These are phyloP conservation scores for Cosmia pyralina DNA, from an alignment of 2,888 invertebrate genomes.

Conservation along the genomic window DNA sequence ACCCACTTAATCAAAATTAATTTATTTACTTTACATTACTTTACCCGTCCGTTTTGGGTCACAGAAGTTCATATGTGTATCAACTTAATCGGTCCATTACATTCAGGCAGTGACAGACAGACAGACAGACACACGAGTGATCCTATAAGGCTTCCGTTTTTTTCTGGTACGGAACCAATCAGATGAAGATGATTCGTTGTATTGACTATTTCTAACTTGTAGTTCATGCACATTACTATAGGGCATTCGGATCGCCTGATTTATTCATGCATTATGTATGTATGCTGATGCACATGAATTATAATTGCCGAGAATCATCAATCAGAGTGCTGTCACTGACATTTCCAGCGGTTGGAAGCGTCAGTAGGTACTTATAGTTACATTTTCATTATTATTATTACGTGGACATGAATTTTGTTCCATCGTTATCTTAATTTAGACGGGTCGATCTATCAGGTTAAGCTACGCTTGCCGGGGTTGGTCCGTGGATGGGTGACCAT, in stretches of 20 bases:
- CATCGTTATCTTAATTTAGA: conserved; percentile 10
- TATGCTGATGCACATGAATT: conserved; percentile 3
- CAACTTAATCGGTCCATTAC: too few species aligned
- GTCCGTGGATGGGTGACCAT: too few species aligned
- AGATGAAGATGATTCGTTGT: background rate
- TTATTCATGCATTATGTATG: conserved; percentile 6
- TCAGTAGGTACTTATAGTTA: background rate
- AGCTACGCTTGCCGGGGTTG: too few species aligned
- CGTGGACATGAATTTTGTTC: background rate
- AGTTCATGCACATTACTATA: conserved; percentile 2
- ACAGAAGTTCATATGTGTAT: too few species aligned
- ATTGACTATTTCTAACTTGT: background rate
- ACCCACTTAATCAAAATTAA: too few species aligned
- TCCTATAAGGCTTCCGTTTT: too few species aligned
- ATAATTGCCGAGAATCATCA: conserved; percentile 4
- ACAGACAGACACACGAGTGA: too few species aligned
- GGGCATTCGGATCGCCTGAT: background rate
- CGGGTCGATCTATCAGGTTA: too few species aligned
- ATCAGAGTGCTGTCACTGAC: conserved; percentile 30
- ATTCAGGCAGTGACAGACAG: too few species aligned
- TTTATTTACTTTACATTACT: too few species aligned
- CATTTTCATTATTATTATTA: background rate
- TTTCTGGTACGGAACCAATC: too few species aligned
- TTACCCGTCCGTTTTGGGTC: too few species aligned
- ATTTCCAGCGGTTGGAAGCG: conserved; percentile 18